phyloP scores from a whole-genome alignment of 1,140 invertebrate species.

The Macrobrachium rosenbergii region DNA sequence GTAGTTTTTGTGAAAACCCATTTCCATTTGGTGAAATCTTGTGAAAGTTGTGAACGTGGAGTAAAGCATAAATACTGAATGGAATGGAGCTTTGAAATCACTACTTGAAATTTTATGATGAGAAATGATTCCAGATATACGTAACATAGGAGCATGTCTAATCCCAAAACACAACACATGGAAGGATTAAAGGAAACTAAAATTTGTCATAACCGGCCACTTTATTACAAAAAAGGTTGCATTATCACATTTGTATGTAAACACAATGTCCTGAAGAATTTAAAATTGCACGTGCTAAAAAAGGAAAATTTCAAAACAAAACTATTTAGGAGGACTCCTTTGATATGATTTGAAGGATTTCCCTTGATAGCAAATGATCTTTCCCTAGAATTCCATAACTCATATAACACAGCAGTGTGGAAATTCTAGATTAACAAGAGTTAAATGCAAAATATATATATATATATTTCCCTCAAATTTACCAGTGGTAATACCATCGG shows the following conservation, averaged over 20 bases:
- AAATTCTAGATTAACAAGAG: slow-evolving; percentile 34
- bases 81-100: too few relatives aligned
- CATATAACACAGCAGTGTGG: slow-evolving; percentile 19
- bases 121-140: too few relatives aligned
- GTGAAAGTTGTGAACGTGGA: too few relatives aligned
- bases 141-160: too few relatives aligned
- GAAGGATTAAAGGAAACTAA: too few relatives aligned
- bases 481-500: slow-evolving; percentile 34
- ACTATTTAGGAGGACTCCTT: neutral
- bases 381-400: slow-evolving; percentile 18
- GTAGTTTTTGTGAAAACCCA: too few relatives aligned
- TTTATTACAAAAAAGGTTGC: slow-evolving; percentile 39
- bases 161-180: too few relatives aligned
- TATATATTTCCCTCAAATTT: slow-evolving; percentile 26
- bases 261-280: slow-evolving; percentile 28
- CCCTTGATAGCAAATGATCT: neutral
- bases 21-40: too few relatives aligned
- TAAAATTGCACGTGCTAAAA: slow-evolving; percentile 14
- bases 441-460: slow-evolving; percentile 47
- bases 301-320: slow-evolving; percentile 3
- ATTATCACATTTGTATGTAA: slow-evolving; percentile 41
- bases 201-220: neutral
- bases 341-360: neutral
- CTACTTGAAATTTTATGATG: too few relatives aligned
- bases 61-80: too few relatives aligned